phyloP scores from a whole-genome alignment of 37 sponge, comb jelly and placozoan genomes.

The Haliclona indistincta region DNA sequence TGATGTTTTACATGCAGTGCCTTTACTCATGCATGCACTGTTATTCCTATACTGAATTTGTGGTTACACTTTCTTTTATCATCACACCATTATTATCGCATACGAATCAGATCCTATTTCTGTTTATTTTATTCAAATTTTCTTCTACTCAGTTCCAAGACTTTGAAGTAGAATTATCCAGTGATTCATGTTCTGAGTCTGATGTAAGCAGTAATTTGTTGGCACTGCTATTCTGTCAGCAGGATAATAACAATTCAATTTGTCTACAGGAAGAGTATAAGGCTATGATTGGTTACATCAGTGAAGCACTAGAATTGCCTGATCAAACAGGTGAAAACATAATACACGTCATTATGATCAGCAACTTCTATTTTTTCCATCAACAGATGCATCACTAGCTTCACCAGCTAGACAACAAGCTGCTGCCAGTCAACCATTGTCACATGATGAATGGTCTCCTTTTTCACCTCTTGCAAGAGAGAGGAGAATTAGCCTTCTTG shows the following conservation, averaged over 20 bases:
- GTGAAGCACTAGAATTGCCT: slow-evolving; percentile 64
- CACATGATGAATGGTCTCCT: slow-evolving; percentile 52
- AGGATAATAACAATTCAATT: not conserved
- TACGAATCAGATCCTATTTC: too few species aligned
- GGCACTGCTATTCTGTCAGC: not conserved
- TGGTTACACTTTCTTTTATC: too few species aligned
- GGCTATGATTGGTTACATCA: slow-evolving; percentile 70
- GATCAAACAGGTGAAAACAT: slow-evolving; percentile 28
- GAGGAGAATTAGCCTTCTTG: slow-evolving; percentile 40
- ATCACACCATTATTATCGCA: too few species aligned
- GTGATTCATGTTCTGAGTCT: slow-evolving; percentile 28
- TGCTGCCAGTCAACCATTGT: too few species aligned
- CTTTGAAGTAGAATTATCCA: slow-evolving; percentile 53
- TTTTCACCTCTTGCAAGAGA: slow-evolving; percentile 63
- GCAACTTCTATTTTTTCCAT: too few species aligned
- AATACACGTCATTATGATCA: too few species aligned
- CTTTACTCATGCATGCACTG: too few species aligned
- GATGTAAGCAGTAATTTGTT: slow-evolving; percentile 29
- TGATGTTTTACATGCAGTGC: too few species aligned
- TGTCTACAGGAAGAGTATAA: slow-evolving; percentile 71
- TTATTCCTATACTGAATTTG: too few species aligned
- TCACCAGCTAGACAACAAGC: too few species aligned
- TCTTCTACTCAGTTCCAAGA: slow-evolving; percentile 51
- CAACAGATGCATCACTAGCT: too few species aligned
- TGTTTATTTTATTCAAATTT: too few species aligned